phyloP scores from a whole-genome alignment of 2,797 vertebrate genomes.

The Botia almorhae region DNA sequence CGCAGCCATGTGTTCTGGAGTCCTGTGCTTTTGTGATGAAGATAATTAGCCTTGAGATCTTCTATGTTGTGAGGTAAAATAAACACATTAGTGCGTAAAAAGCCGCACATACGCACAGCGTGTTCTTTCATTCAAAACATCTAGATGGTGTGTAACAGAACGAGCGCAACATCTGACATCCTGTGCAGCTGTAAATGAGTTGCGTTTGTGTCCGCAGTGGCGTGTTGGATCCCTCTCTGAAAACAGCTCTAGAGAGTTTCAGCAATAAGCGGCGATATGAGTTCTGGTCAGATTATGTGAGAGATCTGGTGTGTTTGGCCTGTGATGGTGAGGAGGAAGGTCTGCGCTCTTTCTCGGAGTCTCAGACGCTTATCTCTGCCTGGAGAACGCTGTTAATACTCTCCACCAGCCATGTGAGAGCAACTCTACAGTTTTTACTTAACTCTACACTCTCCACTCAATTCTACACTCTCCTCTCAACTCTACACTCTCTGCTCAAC shows the following conservation, averaged over 20 bases:
- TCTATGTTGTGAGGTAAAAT: conserved; percentile 92
- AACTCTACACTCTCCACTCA: background rate
- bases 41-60: conserved; percentile 96
- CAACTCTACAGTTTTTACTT: background rate
- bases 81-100: background rate
- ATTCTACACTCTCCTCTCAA: too few relatives aligned
- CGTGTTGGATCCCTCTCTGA: conserved; percentile 92
- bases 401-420: conserved; percentile 85
- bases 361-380: conserved; percentile 93
- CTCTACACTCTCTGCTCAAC: too few relatives aligned
- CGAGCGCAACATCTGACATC: background rate
- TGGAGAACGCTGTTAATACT: conserved; percentile 95
- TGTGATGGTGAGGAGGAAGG: conserved; percentile 86
- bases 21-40: conserved; percentile 98
- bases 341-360: conserved; percentile 82
- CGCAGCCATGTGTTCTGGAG: conserved; percentile 92
- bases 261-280: conserved; percentile 87
- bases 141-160: too few relatives aligned
- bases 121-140: too few relatives aligned
- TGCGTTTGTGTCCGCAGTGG: conserved; percentile 74
- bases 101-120: background rate
- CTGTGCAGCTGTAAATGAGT: background rate
- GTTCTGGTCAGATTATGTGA: conserved; percentile 95
- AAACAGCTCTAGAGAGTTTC: conserved; percentile 89
- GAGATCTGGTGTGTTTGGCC: conserved; percentile 84